Conservation (phyloP, 2,888 invertebrate genomes). For the Pseudolycoriella hygida region DNA sequence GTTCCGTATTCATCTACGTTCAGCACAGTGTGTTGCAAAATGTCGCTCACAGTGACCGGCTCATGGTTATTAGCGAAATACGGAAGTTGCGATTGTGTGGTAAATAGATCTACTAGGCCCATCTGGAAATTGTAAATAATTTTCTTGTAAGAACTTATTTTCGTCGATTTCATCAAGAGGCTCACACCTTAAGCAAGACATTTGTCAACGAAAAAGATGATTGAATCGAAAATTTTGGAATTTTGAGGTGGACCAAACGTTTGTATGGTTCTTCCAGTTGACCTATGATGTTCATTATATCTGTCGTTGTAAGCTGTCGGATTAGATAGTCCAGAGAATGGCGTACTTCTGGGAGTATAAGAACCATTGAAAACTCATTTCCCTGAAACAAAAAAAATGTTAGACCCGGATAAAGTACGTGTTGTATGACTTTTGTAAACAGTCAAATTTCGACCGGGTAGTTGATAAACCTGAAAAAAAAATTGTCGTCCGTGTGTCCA, state of each 20-base stretch:
- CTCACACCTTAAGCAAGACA: constrained; percentile 14
- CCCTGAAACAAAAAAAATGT: constrained; percentile 27
- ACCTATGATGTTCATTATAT: constrained; percentile 17
- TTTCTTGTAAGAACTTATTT: too few relatives aligned
- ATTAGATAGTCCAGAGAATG: constrained; percentile 22
- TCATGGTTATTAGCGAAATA: constrained; percentile 8
- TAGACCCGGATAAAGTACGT: too few relatives aligned
- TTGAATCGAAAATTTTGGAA: constrained; percentile 14
- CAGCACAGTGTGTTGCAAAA: constrained; percentile 33
- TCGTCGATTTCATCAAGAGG: too few relatives aligned
- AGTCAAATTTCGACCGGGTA: too few relatives aligned
- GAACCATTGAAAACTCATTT: constrained; percentile 30
- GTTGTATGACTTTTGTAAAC: too few relatives aligned
- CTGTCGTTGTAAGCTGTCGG: constrained; percentile 19
- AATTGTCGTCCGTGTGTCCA: too few relatives aligned
- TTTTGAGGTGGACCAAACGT: constrained; percentile 9
- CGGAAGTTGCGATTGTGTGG: constrained; percentile 26
- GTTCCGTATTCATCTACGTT: constrained; percentile 35
- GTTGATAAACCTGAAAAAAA: too few relatives aligned
- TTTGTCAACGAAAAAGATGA: constrained; percentile 11
- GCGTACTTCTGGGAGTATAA: constrained; percentile 28
- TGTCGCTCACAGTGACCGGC: constrained; percentile 24
- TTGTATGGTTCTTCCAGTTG: constrained; percentile 1
- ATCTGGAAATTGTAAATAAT: constrained; percentile 22
- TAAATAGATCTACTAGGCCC: constrained; percentile 31